Evolutionary conservation across 2,888 invertebrate species (phyloP).

Genomic region (Zaprionus lineosus): DNA sequence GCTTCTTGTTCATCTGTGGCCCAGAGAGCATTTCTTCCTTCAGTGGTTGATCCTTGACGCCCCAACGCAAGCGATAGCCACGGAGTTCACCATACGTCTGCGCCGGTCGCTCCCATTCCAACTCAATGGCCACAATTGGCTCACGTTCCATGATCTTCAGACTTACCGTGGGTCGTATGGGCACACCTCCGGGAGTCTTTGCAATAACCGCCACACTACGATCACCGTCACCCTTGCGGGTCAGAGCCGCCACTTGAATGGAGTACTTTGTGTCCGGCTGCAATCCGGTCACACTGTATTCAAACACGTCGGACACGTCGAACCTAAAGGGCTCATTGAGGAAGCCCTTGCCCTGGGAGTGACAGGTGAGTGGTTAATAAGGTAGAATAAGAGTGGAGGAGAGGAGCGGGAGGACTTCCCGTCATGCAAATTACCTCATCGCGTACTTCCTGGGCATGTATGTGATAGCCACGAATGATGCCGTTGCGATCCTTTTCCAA

Average conservation of each 20-base stretch:
- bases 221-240: slow-evolving; percentile 98
- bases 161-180: slow-evolving; percentile 91
- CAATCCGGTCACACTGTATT: slow-evolving; percentile 93
- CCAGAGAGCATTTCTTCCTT: slow-evolving; percentile 89
- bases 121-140: slow-evolving; percentile 93
- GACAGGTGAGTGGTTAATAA: too few relatives aligned
- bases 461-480: slow-evolving; percentile 97
- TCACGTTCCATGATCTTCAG: slow-evolving; percentile 93
- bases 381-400: too few relatives aligned
- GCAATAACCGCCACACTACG: slow-evolving; percentile 92
- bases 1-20: slow-evolving; percentile 87
- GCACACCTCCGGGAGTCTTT: slow-evolving; percentile 96
- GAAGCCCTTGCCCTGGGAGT: slow-evolving; percentile 85
- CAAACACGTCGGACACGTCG: slow-evolving; percentile 92
- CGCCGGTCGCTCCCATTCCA: slow-evolving; percentile 95
- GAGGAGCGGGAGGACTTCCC: too few relatives aligned
- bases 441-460: slow-evolving; percentile 95
- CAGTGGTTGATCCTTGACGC: slow-evolving; percentile 91
- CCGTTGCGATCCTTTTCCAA: slow-evolving; percentile 95
- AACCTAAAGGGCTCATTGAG: slow-evolving; percentile 94
- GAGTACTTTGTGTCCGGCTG: slow-evolving; percentile 98
- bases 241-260: slow-evolving; percentile 97
- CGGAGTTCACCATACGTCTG: slow-evolving; percentile 94
- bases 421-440: slow-evolving; percentile 93
- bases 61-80: slow-evolving; percentile 93